Percentiles rank a stretch among this genome's conserved stretches.
Evolutionary conservation across 2,797 vertebrate species (phyloP).

Genomic region (Chelonia mydas): DNA sequence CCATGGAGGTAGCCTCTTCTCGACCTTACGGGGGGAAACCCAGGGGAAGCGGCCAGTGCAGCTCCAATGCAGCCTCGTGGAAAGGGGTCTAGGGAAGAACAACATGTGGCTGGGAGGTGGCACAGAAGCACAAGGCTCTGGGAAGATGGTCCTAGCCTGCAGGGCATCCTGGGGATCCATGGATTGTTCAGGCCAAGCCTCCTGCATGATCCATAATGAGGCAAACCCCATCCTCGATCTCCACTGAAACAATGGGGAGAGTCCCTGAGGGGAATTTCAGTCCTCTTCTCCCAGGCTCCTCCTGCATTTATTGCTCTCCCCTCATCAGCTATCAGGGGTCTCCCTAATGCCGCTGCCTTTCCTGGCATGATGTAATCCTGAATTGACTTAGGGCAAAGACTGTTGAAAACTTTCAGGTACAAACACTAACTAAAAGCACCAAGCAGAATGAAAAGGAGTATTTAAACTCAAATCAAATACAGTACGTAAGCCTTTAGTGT

Average conservation of each 20-base stretch:
- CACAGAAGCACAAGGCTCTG: background rate
- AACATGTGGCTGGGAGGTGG: background rate
- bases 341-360: background rate
- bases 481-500: constrained; percentile 11
- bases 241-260: background rate
- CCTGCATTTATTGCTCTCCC: rapidly evolving
- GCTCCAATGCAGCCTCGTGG: background rate
- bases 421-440: background rate
- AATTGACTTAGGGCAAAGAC: background rate
- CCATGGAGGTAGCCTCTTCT: background rate
- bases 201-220: background rate
- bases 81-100: background rate
- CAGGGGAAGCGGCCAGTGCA: background rate
- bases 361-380: background rate
- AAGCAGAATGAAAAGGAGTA: background rate
- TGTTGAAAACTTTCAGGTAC: background rate
- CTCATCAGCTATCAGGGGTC: background rate
- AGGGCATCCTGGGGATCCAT: background rate
- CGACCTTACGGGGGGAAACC: background rate
- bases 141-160: background rate
- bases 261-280: background rate
- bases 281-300: background rate
- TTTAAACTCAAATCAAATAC: constrained; percentile 24
- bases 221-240: background rate
- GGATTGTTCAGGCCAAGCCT: background rate